These are phyloP conservation scores for Trichopoda pennipes DNA, from an alignment of 2,888 invertebrate species.

Conservation along the genomic window DNA sequence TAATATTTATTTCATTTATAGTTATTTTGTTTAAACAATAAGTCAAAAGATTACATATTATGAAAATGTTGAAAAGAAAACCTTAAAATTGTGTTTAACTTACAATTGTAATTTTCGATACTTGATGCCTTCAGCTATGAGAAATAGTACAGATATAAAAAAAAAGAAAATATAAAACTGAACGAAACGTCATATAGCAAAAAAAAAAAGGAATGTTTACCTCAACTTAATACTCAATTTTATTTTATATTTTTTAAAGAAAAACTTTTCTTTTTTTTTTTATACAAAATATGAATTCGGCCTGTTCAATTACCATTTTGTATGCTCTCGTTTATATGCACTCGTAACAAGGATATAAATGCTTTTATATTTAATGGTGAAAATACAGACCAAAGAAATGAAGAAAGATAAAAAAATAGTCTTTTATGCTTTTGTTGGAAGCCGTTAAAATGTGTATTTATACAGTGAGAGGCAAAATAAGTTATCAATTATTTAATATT, in stretches of 20 bases:
- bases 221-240: slow-evolving; percentile 50
- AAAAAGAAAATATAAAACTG: background rate
- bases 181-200: background rate
- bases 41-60: slow-evolving; percentile 32
- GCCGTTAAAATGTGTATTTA: slow-evolving; percentile 16
- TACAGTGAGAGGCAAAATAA: slow-evolving; percentile 17
- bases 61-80: slow-evolving; percentile 42
- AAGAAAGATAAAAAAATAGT: slow-evolving; percentile 19
- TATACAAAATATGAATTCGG: slow-evolving; percentile 18
- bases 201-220: too few species aligned
- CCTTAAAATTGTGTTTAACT: slow-evolving; percentile 69
- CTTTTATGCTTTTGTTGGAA: slow-evolving; percentile 19
- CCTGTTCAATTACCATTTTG: slow-evolving; percentile 51
- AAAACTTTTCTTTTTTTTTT: background rate
- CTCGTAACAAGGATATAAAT: slow-evolving; percentile 54
- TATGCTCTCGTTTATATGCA: slow-evolving; percentile 24
- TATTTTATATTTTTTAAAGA: slow-evolving; percentile 42
- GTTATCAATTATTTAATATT: too few species aligned
- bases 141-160: slow-evolving; percentile 41
- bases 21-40: slow-evolving; percentile 55
- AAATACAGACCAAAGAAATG: slow-evolving; percentile 56
- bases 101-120: slow-evolving; percentile 72
- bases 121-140: slow-evolving; percentile 59
- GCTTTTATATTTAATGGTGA: slow-evolving; percentile 57
- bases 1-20: slow-evolving; percentile 2